A percentile compares a stretch with the other conserved stretches of the same genome.
phyloP scores from a whole-genome alignment of 2,797 vertebrate species.

The Parotocinclus haroldoi region DNA sequence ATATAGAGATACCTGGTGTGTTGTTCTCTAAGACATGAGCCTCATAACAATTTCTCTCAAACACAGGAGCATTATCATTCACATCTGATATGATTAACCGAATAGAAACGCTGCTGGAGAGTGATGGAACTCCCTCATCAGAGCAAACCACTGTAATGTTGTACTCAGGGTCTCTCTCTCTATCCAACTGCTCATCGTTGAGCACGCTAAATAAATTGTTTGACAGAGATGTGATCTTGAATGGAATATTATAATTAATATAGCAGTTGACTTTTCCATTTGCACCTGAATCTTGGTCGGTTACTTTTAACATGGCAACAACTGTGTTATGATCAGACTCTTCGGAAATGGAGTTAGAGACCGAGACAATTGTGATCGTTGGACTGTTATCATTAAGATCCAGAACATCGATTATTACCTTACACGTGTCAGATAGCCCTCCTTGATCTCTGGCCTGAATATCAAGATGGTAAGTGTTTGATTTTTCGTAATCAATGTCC shows the following conservation, averaged over 20 bases:
- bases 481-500: conserved; percentile 64
- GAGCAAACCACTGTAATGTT: conserved; percentile 60
- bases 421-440: conserved; percentile 70
- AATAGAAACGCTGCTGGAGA: conserved; percentile 59
- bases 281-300: conserved; percentile 70
- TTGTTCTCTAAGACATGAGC: conserved; percentile 69
- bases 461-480: conserved; percentile 62
- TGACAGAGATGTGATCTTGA: conserved; percentile 63
- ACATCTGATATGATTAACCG: conserved; percentile 60
- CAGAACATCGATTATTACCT: conserved; percentile 69
- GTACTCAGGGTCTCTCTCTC: conserved; percentile 61
- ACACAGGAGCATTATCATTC: conserved; percentile 71
- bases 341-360: conserved; percentile 63
- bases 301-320: conserved; percentile 68
- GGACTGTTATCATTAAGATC: conserved; percentile 87
- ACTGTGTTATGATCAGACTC: conserved; percentile 66
- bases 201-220: conserved; percentile 68
- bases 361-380: conserved; percentile 67
- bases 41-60: conserved; percentile 57
- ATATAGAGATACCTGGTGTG: conserved; percentile 46
- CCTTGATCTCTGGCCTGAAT: conserved; percentile 71
- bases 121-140: conserved; percentile 56
- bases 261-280: conserved; percentile 67
- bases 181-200: conserved; percentile 64
- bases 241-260: conserved; percentile 63